Conservation (phyloP, 64 coral and sea anemone genomes). For the Actinia equina region DNA sequence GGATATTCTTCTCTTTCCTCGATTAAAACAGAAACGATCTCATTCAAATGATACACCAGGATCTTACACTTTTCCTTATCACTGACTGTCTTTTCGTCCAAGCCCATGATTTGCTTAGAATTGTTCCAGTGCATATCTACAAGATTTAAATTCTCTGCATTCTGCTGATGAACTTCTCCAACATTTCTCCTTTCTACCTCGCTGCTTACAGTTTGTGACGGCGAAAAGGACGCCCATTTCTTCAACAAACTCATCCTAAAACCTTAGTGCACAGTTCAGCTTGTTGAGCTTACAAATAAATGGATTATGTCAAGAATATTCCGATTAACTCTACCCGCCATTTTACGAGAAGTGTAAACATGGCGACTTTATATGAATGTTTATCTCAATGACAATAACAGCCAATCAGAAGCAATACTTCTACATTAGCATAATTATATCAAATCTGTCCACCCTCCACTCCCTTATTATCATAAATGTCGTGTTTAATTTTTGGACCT, state of each 20-base stretch:
- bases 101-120: slow-evolving; percentile 72
- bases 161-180: slow-evolving; percentile 29
- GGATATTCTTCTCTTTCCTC: slow-evolving; percentile 86
- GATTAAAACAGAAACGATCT: slow-evolving; percentile 74
- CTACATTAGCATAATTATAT: slow-evolving; percentile 8
- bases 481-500: too few species aligned
- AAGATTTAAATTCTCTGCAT: slow-evolving; percentile 57
- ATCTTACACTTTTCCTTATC: slow-evolving; percentile 83
- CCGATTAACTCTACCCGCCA: slow-evolving; percentile 1
- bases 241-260: slow-evolving; percentile 76
- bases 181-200: slow-evolving; percentile 60
- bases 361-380: background rate
- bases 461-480: background rate
- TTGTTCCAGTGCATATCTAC: slow-evolving; percentile 95
- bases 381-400: background rate
- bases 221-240: slow-evolving; percentile 71
- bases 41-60: slow-evolving; percentile 85
- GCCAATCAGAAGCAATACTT: background rate
- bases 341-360: slow-evolving; percentile 22
- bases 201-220: slow-evolving; percentile 29
- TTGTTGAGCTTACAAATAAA: background rate
- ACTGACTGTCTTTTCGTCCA: slow-evolving; percentile 75
- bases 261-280: background rate
- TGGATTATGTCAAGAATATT: slow-evolving; percentile 18
- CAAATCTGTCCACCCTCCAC: background rate